Percentiles rank a stretch among this genome's conserved stretches.
These are phyloP conservation scores for Drosophila miranda DNA, from an alignment of 1,140 invertebrate species.

Conservation along the genomic window DNA sequence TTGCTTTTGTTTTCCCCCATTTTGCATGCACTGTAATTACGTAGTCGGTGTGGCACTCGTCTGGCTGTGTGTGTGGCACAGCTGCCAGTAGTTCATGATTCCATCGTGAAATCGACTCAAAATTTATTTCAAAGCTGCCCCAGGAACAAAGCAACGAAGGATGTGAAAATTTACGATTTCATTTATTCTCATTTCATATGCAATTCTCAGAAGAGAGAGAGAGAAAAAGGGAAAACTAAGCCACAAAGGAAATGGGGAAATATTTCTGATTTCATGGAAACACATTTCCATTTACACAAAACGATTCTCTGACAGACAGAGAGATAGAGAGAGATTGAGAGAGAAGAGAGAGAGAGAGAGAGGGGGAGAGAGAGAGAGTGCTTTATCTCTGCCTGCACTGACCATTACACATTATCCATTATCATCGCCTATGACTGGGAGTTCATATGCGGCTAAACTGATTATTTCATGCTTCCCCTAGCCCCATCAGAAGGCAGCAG, in stretches of 20 bases:
- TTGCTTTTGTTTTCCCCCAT: conserved; percentile 61
- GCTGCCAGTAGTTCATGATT: conserved; percentile 43
- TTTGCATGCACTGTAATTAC: conserved; percentile 65
- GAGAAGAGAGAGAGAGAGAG: not conserved
- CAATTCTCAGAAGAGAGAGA: no score
- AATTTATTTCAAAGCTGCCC: conserved; percentile 56
- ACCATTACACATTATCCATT: conserved; percentile 8
- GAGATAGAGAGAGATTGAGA: no score
- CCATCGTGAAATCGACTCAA: conserved; percentile 65
- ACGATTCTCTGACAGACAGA: no score
- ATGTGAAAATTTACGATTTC: conserved; percentile 39
- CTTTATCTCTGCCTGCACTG: not conserved
- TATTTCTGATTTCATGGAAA: no score
- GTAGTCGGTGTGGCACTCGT: not conserved
- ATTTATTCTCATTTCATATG: not conserved
- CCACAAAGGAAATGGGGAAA: no score
- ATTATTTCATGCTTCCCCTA: conserved; percentile 31
- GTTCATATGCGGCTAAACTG: conserved; percentile 33
- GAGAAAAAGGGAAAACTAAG: no score
- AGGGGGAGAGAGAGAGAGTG: not conserved
- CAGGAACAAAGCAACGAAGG: not conserved
- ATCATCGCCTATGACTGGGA: conserved; percentile 4
- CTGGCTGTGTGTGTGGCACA: conserved; percentile 15
- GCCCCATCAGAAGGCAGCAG: not conserved
- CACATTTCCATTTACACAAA: not conserved